phyloP scores from a whole-genome alignment of 2,797 vertebrate species.

The Hydrocynus forskahlii region DNA sequence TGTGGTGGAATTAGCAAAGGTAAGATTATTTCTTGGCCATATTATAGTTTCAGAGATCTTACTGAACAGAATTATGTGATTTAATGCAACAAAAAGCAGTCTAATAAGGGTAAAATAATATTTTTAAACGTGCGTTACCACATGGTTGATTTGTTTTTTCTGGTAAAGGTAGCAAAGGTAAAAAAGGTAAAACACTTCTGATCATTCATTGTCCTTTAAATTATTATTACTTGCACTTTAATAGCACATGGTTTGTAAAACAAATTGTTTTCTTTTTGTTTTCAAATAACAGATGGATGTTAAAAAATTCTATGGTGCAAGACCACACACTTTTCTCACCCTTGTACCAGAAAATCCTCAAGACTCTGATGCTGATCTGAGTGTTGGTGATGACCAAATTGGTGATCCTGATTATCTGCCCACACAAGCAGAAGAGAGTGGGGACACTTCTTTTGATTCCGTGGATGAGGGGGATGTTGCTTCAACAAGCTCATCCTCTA shows the following conservation, averaged over 20 bases:
- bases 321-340: background rate
- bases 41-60: background rate
- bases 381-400: constrained; percentile 6
- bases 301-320: background rate
- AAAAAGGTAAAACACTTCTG: too few relatives aligned
- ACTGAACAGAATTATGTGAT: background rate
- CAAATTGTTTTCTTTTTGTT: too few relatives aligned
- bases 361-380: background rate
- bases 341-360: background rate
- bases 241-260: too few relatives aligned
- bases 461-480: background rate
- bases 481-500: too few relatives aligned
- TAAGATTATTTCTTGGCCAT: background rate
- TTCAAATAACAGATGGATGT: background rate
- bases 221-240: too few relatives aligned
- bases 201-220: too few relatives aligned
- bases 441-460: background rate
- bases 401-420: constrained; percentile 7
- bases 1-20: background rate
- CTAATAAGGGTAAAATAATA: background rate
- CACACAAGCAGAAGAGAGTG: constrained; percentile 11
- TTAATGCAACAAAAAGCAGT: background rate
- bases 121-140: background rate
- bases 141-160: background rate
- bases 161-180: too few relatives aligned